Conservation (phyloP, 2,113 vertebrate genomes). For the Oreochromis spilurus region DNA sequence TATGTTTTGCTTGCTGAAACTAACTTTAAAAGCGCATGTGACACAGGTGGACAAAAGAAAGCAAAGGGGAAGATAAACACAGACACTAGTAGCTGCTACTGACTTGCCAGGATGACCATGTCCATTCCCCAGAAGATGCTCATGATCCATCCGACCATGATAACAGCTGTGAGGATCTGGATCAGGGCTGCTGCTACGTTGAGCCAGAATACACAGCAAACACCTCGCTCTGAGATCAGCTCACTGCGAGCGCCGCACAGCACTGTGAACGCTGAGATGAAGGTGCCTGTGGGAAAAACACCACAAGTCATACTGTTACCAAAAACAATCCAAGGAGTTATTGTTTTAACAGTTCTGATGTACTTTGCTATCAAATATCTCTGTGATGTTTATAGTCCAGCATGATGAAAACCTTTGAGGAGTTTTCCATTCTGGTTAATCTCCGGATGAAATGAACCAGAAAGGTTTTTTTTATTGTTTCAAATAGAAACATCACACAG, state of each 20-base stretch:
- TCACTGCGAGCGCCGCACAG: conserved; percentile 92
- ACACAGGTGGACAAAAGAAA: background rate
- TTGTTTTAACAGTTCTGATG: background rate
- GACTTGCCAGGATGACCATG: conserved; percentile 98
- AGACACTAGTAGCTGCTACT: conserved; percentile 45
- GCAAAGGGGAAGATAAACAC: background rate
- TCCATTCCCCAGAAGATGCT: conserved; percentile 99
- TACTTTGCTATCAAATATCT: background rate
- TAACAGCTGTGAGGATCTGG: conserved; percentile 92
- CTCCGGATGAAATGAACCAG: background rate
- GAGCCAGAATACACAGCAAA: conserved; percentile 96
- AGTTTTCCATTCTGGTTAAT: background rate
- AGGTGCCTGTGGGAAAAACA: conserved; percentile 76
- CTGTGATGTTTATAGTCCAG: background rate
- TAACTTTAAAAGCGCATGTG: background rate
- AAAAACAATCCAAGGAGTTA: background rate
- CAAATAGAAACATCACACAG: background rate
- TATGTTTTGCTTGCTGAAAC: background rate
- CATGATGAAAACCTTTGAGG: background rate
- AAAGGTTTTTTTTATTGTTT: fast-evolving
- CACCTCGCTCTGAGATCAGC: conserved; percentile 82
- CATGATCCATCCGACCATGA: conserved; percentile 99
- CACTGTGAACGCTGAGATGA: conserved; percentile 92
- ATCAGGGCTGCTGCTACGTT: conserved; percentile 94
- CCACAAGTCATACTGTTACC: background rate